Evolutionary conservation across 23 tunicate genomes (phyloP).

Genomic region (Halocynthia roretzi): DNA sequence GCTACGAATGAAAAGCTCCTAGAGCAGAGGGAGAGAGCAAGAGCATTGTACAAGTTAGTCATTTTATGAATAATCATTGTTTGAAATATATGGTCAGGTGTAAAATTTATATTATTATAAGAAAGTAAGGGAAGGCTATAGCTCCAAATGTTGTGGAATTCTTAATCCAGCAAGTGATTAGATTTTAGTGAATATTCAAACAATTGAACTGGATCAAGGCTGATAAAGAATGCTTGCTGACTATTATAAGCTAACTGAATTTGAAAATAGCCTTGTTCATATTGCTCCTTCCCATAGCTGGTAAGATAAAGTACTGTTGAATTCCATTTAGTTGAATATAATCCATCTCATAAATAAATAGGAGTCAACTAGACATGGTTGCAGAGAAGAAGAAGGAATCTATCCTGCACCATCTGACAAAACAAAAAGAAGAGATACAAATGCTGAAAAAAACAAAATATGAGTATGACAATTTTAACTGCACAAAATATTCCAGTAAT

Average conservation of each 20-base stretch:
- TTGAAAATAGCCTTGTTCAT: no score
- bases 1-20: conserved; percentile 78
- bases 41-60: conserved; percentile 46
- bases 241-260: no score
- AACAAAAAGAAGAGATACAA: conserved; percentile 86
- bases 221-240: no score
- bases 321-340: background rate
- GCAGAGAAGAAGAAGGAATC: conserved; percentile 79
- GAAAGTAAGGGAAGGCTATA: no score
- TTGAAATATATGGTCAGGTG: no score
- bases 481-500: background rate
- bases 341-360: background rate
- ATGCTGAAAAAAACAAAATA: conserved; percentile 82
- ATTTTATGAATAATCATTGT: background rate
- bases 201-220: no score
- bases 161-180: no score
- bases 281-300: background rate
- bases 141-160: no score
- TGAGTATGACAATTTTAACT: conserved; percentile 47
- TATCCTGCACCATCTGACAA: conserved; percentile 57
- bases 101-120: no score
- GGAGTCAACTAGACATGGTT: conserved; percentile 71
- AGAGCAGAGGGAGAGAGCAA: conserved; percentile 74
- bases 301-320: background rate
- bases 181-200: no score